phyloP scores from a whole-genome alignment of 2,797 vertebrate species.

The Poeciliopsis infans region DNA sequence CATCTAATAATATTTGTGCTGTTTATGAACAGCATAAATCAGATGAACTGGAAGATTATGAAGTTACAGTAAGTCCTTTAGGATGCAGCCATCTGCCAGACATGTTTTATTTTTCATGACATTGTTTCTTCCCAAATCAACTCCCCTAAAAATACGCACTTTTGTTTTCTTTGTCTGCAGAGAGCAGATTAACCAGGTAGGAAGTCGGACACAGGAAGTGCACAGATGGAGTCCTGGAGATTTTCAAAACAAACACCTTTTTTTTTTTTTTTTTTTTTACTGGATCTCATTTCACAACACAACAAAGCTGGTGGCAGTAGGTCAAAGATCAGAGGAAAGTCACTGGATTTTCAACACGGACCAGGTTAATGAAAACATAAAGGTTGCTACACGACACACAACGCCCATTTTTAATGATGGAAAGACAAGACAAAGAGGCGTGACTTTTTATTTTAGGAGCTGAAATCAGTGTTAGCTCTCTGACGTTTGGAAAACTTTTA shows the following conservation, averaged over 20 bases:
- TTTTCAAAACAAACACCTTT: neutral
- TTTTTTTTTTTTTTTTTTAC: neutral
- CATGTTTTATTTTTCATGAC: too few relatives aligned
- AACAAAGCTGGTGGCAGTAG: neutral
- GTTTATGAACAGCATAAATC: too few relatives aligned
- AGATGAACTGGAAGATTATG: too few relatives aligned
- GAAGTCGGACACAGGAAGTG: neutral
- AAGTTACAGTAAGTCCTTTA: too few relatives aligned
- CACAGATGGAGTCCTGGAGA: neutral
- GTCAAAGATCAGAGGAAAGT: constrained; percentile 1
- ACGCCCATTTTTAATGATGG: neutral
- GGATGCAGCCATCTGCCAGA: too few relatives aligned
- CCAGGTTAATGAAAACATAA: constrained; percentile 1
- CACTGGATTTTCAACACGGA: neutral
- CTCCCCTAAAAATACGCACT: neutral
- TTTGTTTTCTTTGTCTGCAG: constrained; percentile 4
- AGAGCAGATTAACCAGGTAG: neutral
- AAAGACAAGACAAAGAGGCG: neutral
- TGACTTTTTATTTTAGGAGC: neutral
- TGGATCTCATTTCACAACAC: neutral
- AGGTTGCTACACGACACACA: neutral
- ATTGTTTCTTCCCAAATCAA: neutral
- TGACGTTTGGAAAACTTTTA: neutral
- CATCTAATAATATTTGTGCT: too few relatives aligned
- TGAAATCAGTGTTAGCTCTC: neutral